Evolutionary conservation across 23 tunicate species (phyloP), one percentile per base, ranked within the genome.

Genomic region (Styela plicata): DNA sequence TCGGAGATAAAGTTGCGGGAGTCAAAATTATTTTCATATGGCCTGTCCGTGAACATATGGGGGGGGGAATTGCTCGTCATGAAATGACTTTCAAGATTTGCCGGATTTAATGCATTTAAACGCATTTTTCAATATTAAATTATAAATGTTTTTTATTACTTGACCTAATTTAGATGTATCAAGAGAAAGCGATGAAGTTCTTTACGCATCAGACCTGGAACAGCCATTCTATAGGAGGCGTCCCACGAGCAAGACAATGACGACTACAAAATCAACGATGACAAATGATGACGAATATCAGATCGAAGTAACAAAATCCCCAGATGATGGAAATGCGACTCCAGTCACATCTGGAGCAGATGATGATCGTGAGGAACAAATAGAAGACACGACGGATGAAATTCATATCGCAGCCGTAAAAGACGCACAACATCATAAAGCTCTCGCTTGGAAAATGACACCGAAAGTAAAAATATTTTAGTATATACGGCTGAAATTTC

Each of bases 271-370:
- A 63, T 91, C 97, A 2, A 91, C 97, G 32, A 91, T 91, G 97
- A 91, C 97, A 44, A 91, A 91, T 44, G 97, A 91, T 63, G 97
- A 91, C 64, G 97, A 91, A 52, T 91, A 91, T 85, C 89, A 86
- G 33, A 73, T 83, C n/a, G 90, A 36, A 2, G 84, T 87, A 68
- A 86, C 90, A 18, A 91, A 83, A 70, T 86, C 89, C 0, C 89
- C 86, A 3, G 74, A 87, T 63, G 81, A 52, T 18, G 81, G 37
- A 36, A 37, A 76, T 18, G 83, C 87, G 2, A 77, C 82, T 24
- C 97, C 85, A 2, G 25, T 90, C 27, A 53, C 85, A 62, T 85
- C 89, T 1, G 65, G 76, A 32, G 83, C 33, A 24, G 80, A 67
- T 22, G 71, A 74, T 31, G 73, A 73, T 34, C 77, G 28, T 19